Base-by-base conservation (phyloP, 2,888 invertebrate genomes). In the Phyto melanocephala region DNA sequence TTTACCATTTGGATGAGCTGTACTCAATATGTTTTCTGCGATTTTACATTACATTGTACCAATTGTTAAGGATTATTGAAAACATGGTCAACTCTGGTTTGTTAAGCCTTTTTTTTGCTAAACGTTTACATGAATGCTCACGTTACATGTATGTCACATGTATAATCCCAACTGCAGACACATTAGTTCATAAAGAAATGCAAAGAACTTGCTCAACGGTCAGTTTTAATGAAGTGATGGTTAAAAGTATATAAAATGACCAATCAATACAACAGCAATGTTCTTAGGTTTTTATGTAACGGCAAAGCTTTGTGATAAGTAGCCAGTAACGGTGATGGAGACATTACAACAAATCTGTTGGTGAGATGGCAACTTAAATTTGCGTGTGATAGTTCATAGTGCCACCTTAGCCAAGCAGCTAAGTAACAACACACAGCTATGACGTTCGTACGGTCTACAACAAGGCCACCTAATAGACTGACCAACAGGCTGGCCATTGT, bases 241-340 rank as follows among this genome's bases (percentile, higher is more conserved):
- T 86, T 8, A 90, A 84, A 0, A 83, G 84, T 70, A 89, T 72
- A 11, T 90, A 90, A 13, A 90, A 70, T 0, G 86, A 56, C 85
- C 80, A 24, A 87, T 85, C 33, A 90, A 82, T 11, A 90, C 78
- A 3, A 78, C 79, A 13, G 89, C 86, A 58, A 90, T 81, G 33
- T 88, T 90, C 2, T 70, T 75, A 0, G 88, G 84, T 79, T 90
- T 90, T 62, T 87, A 86, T 1, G 87, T 82, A 28, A 87, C 72
- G 1, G 88, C 87, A 28, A 90, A 90, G 1, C 91, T 91, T 67
- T 90, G 90, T 2, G 88, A 86, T 2, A 90, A 85, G 47, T 90
- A 90, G 22, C 90, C 86, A 8, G 87, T 83, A 0, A 90, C 87
- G 7, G 87, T 87, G 11, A 88, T 86, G 0, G 88, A 88, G 62